Conservation (phyloP, 2,888 invertebrate genomes). For the Seira musarum region DNA sequence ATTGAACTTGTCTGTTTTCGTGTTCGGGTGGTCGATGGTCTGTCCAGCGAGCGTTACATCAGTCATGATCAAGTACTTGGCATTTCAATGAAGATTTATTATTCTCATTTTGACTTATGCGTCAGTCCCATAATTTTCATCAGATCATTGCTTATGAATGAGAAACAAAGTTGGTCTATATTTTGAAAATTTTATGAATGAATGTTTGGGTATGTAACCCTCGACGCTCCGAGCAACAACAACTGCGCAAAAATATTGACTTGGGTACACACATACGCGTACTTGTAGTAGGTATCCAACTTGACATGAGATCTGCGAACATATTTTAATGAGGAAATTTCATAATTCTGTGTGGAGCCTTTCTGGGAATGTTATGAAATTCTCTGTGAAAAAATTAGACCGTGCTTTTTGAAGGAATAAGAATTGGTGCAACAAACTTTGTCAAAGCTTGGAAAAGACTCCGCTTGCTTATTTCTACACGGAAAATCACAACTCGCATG, state of each 20-base stretch:
- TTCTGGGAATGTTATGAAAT: no score
- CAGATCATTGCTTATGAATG: neutral
- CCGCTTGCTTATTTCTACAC: no score
- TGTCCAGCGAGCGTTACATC: neutral
- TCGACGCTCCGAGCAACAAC: no score
- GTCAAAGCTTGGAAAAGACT: no score
- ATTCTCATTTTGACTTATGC: conserved; percentile 28
- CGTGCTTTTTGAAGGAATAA: no score
- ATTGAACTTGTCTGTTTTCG: conserved; percentile 55
- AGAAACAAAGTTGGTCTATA: neutral
- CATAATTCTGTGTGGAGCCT: no score
- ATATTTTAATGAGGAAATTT: conserved; percentile 8
- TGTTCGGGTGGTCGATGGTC: conserved; percentile 5
- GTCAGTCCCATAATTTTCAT: conserved; percentile 4
- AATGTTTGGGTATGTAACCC: neutral
- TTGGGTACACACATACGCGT: no score
- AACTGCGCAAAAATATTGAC: neutral
- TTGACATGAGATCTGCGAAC: neutral
- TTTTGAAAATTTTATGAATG: neutral
- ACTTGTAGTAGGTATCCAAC: neutral
- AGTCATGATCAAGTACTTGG: conserved; percentile 21
- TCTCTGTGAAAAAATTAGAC: no score
- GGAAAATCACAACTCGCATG: no score
- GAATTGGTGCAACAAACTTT: no score
- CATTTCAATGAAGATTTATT: conserved; percentile 56